Evolutionary conservation across 2,888 invertebrate genomes (phyloP).

Genomic region (Miltochrista miniata): DNA sequence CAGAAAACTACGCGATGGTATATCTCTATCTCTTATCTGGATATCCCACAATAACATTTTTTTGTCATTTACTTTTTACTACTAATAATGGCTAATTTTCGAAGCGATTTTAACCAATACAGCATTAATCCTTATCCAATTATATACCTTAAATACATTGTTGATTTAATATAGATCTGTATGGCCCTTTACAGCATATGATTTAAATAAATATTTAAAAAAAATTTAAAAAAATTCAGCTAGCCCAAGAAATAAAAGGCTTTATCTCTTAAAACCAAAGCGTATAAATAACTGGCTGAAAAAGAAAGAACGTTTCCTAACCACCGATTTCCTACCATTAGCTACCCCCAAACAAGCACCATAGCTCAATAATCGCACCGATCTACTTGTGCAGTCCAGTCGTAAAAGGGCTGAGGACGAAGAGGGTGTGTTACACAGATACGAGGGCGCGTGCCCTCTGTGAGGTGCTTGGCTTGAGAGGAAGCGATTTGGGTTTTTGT

Average conservation of each 20-base stretch:
- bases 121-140: no score
- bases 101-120: no score
- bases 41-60: no score
- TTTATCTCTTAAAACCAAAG: background rate
- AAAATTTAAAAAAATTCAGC: no score
- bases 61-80: no score
- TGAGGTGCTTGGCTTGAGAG: background rate
- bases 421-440: constrained; percentile 29
- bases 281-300: background rate
- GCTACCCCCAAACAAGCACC: background rate
- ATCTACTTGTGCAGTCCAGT: constrained; percentile 5
- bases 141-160: no score
- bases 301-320: background rate
- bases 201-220: no score
- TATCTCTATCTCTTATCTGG: no score
- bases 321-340: background rate
- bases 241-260: background rate
- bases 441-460: constrained; percentile 9
- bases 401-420: constrained; percentile 10
- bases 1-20: no score
- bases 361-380: constrained; percentile 1
- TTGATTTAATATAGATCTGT: no score
- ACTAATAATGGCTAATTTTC: no score
- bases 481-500: background rate
- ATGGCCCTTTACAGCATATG: no score